Percentiles rank a stretch among this genome's conserved stretches.
phyloP scores from a whole-genome alignment of 2,888 invertebrate species.

The Colostygia pectinataria region DNA sequence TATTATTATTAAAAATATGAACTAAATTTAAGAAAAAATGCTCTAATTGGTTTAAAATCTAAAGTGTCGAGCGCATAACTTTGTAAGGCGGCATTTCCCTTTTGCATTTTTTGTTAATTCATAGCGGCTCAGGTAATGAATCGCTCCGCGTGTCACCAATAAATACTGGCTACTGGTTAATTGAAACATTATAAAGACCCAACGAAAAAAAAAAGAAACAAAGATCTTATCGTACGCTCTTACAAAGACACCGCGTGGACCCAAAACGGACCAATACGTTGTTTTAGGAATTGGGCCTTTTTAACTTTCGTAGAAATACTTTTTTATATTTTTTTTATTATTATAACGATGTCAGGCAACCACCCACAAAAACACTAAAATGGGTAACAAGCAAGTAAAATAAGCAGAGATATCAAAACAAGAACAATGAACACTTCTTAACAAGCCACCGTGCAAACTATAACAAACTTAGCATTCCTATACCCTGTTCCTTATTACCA shows the following conservation, averaged over 20 bases:
- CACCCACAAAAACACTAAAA: slow-evolving; percentile 55
- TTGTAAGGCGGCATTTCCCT: slow-evolving; percentile 50
- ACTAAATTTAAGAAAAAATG: slow-evolving; percentile 11
- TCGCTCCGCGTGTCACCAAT: slow-evolving; percentile 66
- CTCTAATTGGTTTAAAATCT: slow-evolving; percentile 29
- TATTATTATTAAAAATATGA: neutral
- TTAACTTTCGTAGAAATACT: slow-evolving; percentile 32
- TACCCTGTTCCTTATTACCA: neutral
- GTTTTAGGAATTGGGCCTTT: slow-evolving; percentile 57
- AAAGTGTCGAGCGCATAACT: slow-evolving; percentile 41
- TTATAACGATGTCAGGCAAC: slow-evolving; percentile 35
- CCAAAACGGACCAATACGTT: slow-evolving; percentile 43
- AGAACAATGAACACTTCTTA: slow-evolving; percentile 66
- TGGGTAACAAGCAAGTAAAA: slow-evolving; percentile 49
- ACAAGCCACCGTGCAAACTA: slow-evolving; percentile 64
- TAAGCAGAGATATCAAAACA: slow-evolving; percentile 54
- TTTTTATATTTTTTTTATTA: slow-evolving; percentile 24
- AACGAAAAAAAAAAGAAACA: slow-evolving; percentile 28
- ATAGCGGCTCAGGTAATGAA: slow-evolving; percentile 66
- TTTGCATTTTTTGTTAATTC: slow-evolving; percentile 56
- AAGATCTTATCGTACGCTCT: slow-evolving; percentile 66
- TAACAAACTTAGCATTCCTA: slow-evolving; percentile 4
- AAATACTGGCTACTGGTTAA: slow-evolving; percentile 81
- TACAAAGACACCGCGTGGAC: slow-evolving; percentile 65
- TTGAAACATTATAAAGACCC: slow-evolving; percentile 75